Evolutionary conservation across 2,113 vertebrate genomes (phyloP).

Genomic region (Caranx ignobilis): DNA sequence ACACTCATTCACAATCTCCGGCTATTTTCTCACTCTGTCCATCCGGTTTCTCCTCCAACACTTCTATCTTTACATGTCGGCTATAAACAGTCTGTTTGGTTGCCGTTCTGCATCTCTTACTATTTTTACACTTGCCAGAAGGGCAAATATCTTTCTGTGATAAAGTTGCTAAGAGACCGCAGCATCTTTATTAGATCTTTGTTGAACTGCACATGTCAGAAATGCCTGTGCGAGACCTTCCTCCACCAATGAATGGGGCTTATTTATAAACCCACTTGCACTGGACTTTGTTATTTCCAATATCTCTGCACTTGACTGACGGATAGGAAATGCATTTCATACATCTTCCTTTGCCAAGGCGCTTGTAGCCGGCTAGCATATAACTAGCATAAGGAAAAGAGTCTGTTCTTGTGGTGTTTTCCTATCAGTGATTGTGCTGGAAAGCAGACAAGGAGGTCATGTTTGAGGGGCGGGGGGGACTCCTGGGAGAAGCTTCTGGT

Average conservation of each 20-base stretch:
- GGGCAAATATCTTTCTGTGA: conserved; percentile 24
- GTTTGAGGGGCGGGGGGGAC: conserved; percentile 20
- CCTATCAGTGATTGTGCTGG: conserved; percentile 34
- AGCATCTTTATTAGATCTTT: conserved; percentile 30
- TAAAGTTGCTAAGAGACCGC: conserved; percentile 39
- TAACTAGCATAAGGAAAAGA: neutral
- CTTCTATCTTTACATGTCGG: conserved; percentile 33
- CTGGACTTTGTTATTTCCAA: neutral
- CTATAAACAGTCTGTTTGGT: conserved; percentile 31
- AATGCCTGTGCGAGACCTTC: conserved; percentile 16
- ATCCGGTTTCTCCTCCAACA: neutral
- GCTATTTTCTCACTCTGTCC: conserved; percentile 14
- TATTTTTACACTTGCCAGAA: conserved; percentile 36
- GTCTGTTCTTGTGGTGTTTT: conserved; percentile 24
- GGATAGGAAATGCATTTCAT: neutral
- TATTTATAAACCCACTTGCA: conserved; percentile 22
- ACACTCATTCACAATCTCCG: conserved; percentile 48
- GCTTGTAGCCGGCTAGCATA: neutral
- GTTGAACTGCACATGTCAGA: conserved; percentile 20
- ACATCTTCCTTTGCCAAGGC: neutral
- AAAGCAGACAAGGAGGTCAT: conserved; percentile 46
- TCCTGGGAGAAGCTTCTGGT: conserved; percentile 51
- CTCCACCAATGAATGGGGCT: neutral
- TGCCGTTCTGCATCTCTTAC: neutral
- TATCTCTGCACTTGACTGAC: conserved; percentile 1